Evolutionary conservation across 2,888 invertebrate species (phyloP).

Genomic region (Theretra japonica): DNA sequence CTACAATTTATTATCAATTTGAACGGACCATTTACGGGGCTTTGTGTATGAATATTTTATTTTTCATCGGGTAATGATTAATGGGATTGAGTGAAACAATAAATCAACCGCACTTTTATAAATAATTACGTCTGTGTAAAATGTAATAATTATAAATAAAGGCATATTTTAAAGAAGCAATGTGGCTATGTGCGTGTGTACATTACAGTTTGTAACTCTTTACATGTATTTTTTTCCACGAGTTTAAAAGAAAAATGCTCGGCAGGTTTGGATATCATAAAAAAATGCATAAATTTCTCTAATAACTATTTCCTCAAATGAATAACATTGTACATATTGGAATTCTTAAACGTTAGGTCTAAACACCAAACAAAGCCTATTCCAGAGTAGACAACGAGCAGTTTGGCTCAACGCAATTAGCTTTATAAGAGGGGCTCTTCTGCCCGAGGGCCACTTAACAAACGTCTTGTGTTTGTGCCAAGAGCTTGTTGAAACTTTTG

Average conservation of each 20-base stretch:
- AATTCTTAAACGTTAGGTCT: not conserved
- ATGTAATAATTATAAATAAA: no score
- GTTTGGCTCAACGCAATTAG: conserved; percentile 14
- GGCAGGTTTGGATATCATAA: no score
- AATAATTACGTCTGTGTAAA: not conserved
- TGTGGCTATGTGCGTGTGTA: no score
- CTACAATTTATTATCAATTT: conserved; percentile 11
- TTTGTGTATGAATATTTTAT: not conserved
- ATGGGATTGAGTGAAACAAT: not conserved
- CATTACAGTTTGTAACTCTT: no score
- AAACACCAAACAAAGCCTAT: conserved; percentile 16
- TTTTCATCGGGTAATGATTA: not conserved
- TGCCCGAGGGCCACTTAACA: conserved; percentile 49
- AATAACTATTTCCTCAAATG: no score
- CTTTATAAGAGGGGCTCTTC: conserved; percentile 43
- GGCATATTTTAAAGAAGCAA: no score
- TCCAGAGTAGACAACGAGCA: conserved; percentile 1
- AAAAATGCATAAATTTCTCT: no score
- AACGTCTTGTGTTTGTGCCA: conserved; percentile 50
- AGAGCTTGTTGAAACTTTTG: conserved; percentile 58
- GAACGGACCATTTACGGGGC: not conserved
- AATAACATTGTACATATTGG: not conserved
- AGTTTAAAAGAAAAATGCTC: no score
- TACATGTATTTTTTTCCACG: no score
- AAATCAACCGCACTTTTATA: not conserved